A percentile compares a stretch with the other conserved stretches of the same genome.
These are phyloP conservation scores for Ectemnius continuus DNA, from an alignment of 2,888 invertebrate genomes.

Conservation along the genomic window DNA sequence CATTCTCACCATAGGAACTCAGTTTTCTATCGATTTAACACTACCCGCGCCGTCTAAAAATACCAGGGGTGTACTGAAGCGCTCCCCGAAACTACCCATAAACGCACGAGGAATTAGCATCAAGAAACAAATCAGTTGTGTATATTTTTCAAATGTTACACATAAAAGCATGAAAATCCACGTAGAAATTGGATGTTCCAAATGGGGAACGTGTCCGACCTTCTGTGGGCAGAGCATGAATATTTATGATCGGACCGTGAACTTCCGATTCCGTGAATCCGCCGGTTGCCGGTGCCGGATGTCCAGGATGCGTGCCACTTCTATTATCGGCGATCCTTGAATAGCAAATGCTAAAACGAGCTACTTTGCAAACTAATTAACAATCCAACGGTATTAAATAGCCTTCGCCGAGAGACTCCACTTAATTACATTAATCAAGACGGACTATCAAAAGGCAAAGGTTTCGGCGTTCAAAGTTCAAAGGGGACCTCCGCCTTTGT, in stretches of 20 bases:
- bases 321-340: neutral
- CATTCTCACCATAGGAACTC: constrained; percentile 76
- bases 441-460: no score
- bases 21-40: constrained; percentile 77
- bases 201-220: constrained; percentile 1
- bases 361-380: no score
- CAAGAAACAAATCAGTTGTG: neutral
- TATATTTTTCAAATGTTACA: neutral
- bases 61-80: constrained; percentile 52
- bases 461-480: no score
- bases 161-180: no score
- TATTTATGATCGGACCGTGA: constrained; percentile 11
- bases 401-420: no score
- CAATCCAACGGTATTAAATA: neutral
- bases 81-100: constrained; percentile 24
- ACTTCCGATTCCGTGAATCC: constrained; percentile 9
- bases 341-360: no score
- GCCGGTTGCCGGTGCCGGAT: neutral
- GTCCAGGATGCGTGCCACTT: neutral
- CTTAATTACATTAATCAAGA: no score
- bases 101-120: constrained; percentile 9
- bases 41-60: constrained; percentile 69
- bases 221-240: neutral
- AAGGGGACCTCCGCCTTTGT: neutral
- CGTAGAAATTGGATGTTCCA: neutral